Evolutionary conservation across 2,797 vertebrate species (phyloP), one percentile per base, ranked within the genome.

Genomic region (Liasis olivaceus): DNA sequence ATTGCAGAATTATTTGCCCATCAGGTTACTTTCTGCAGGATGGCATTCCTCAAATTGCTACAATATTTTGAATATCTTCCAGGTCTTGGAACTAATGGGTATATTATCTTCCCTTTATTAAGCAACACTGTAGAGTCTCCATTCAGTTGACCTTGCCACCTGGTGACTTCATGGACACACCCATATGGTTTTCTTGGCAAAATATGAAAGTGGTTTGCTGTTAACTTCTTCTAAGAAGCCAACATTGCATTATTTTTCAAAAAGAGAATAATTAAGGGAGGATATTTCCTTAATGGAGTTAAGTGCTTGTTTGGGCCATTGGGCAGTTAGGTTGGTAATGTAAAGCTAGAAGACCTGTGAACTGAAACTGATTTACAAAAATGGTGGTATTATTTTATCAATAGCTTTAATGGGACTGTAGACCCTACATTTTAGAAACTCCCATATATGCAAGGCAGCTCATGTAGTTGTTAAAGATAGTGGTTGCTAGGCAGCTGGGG

Each of bases 401-500:
- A 11, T 31, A 56, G 5, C n/a, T 47, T 72, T 77, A 51, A 69
- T 20, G 51, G 58, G 24, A 87, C 36, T 58, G 31, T 2, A n/a
- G 14, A 14, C 17, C 59, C 84, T 81, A 81, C 54, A 20, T 62
- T 88, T 84, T 66, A n/a, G n/a, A 90, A 60, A 54, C 42, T 58
- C 20, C 59, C n/a, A 54, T 58, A 31, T 36, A 28, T 54, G 85
- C 63, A 56, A 26, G 54, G 24, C 7, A 24, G 12, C 31, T 56
- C 56, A 90, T 92, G 17, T 22, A 72, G 56, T n/a, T 85, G 36
- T 11, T 60, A 28, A 60, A 87, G 56, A 58, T 9, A 86, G 26
- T 51, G 15, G 56, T 90, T 92, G 88, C 88, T 90, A 72, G 56
- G 92, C 56, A 87, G 88, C 56, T 14, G 72, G 84, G 87, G 42